Conservation (phyloP, 2,797 vertebrate species). For the Sparus aurata region DNA sequence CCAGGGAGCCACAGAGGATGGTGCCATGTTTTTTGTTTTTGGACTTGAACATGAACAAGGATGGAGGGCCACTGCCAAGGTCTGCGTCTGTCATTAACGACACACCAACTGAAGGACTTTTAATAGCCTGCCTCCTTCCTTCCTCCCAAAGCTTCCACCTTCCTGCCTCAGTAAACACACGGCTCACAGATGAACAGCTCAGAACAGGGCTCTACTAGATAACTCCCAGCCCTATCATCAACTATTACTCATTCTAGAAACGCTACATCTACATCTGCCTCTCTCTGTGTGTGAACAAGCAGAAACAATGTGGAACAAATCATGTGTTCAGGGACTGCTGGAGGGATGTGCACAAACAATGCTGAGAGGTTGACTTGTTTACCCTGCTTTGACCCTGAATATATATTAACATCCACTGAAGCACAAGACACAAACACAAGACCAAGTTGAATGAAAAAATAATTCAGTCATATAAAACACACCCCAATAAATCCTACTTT, state of each 20-base stretch:
- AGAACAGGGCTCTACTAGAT: conserved; percentile 17
- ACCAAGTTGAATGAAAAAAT: too few species aligned
- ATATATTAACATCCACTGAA: not conserved
- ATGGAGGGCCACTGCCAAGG: conserved; percentile 69
- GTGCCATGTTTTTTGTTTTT: conserved; percentile 41
- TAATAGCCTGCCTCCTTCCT: conserved; percentile 78
- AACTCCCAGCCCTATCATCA: conserved; percentile 17
- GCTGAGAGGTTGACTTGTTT: conserved; percentile 15
- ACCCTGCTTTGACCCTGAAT: conserved; percentile 16
- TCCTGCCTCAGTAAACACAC: conserved; percentile 69
- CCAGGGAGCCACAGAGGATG: conserved; percentile 37
- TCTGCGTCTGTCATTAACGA: conserved; percentile 67
- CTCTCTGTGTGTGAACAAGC: conserved; percentile 1
- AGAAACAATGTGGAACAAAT: conserved; percentile 44
- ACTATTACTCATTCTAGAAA: not conserved
- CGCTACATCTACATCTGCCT: conserved; percentile 13
- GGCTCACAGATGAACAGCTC: conserved; percentile 34
- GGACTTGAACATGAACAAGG: conserved; percentile 41
- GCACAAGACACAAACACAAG: not conserved
- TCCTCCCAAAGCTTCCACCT: conserved; percentile 71
- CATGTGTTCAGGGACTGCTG: conserved; percentile 25
- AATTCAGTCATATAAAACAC: not conserved
- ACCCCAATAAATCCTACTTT: not conserved
- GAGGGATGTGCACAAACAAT: conserved; percentile 21
- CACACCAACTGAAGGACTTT: conserved; percentile 65